Evolutionary conservation across 2,113 vertebrate species (phyloP).

Genomic region (Stegastes partitus): DNA sequence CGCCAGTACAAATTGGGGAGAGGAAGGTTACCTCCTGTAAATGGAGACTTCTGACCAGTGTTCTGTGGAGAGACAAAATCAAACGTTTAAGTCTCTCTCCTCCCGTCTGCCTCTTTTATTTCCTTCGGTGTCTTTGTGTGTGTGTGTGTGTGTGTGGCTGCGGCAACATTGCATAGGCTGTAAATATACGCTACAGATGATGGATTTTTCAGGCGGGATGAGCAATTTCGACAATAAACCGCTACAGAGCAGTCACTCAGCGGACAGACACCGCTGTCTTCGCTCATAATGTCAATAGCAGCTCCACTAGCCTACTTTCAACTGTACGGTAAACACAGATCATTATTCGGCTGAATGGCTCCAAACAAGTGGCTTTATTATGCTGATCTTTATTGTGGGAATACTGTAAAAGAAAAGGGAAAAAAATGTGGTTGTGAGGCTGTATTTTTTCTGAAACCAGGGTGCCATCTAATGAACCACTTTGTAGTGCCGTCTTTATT

Average conservation of each 20-base stretch:
- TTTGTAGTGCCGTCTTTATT: no score
- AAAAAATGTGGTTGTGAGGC: no score
- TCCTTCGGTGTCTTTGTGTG: conserved; percentile 23
- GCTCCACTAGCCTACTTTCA: conserved; percentile 7
- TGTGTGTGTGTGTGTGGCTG: conserved; percentile 42
- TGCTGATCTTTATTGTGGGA: not conserved
- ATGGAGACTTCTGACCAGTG: not conserved
- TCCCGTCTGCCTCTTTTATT: conserved; percentile 7
- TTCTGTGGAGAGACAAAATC: not conserved
- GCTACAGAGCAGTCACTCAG: conserved; percentile 18
- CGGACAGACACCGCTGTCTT: conserved; percentile 17
- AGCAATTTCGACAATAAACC: conserved; percentile 53
- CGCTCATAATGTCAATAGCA: conserved; percentile 13
- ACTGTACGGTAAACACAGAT: conserved; percentile 10
- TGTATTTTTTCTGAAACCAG: no score
- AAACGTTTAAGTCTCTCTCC: conserved; percentile 1
- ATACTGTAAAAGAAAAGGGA: not conserved
- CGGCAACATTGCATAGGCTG: conserved; percentile 1
- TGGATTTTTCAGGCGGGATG: conserved; percentile 52
- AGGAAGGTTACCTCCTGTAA: conserved; percentile 27
- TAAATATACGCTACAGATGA: conserved; percentile 41
- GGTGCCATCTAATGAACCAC: no score
- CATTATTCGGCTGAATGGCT: not conserved
- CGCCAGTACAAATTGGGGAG: conserved; percentile 21
- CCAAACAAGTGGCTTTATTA: not conserved